Evolutionary conservation across 2,797 vertebrate genomes (phyloP), one percentile per base, ranked within the genome.

Genomic region (Moxostoma hubbsi): DNA sequence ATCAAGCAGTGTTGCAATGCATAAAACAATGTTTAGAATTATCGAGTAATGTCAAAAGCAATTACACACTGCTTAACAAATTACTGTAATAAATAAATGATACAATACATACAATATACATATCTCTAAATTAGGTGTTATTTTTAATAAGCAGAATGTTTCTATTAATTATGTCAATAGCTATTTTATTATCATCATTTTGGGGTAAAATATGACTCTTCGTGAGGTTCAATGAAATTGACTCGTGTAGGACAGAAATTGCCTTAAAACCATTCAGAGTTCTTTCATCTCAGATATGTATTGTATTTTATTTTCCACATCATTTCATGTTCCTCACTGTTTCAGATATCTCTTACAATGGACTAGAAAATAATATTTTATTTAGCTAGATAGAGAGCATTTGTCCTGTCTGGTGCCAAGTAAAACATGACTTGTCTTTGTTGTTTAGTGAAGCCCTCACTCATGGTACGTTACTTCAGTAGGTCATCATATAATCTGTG

Each of bases 191-290:
- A 24, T 24, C 2, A 24, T 24, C 24, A 24, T 24, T 24, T 24
- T 24, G 24, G 24, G 24, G 24, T 24, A 24, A 24, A 24, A 24
- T 24, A 24, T 24, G 24, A 24, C 24, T 24, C 24, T 24, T 24
- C 24, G 2, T 24, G 24, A 24, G 24, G 24, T 24, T 24, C 24
- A 24, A 1, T 24, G 24, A 24, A 24, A 24, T 24, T 24, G 59
- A 65, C 45, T 71, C 80, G 72, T 71, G 79, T 87, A 84, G 86
- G 89, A 90, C 77, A 84, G 82, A 8, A 84, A 86, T 82, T 87
- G 90, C 90, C 90, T 93, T 92, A 77, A 13, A 62, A 16, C 65
- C 82, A 70, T 75, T 61, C 12, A 18, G 54, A 66, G 6, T 57
- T 46, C 10, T 7, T 66, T 54, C n/a, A 16, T 66, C 50, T 63